These are phyloP conservation scores for Uromys caudimaculatus DNA, from an alignment of 2,797 vertebrate genomes.

Conservation along the genomic window DNA sequence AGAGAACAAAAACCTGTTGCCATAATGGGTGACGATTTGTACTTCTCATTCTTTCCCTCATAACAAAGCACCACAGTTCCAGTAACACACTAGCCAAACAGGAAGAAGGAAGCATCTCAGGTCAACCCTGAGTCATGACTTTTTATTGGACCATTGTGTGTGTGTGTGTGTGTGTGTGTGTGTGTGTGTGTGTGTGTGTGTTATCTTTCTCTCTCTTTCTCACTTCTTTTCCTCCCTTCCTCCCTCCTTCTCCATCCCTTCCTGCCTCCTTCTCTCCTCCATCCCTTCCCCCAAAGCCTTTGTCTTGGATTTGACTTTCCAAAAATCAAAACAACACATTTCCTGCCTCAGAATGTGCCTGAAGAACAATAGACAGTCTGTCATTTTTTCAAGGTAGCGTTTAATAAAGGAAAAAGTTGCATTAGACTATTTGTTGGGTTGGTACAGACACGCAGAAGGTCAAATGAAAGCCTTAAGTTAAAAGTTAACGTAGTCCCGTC, in stretches of 20 bases:
- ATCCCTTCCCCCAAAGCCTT: constrained; percentile 63
- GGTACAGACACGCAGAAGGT: not conserved
- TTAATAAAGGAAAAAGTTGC: constrained; percentile 65
- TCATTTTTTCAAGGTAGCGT: constrained; percentile 74
- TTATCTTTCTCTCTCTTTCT: not conserved
- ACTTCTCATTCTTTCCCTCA: constrained; percentile 51
- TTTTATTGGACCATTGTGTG: constrained; percentile 44
- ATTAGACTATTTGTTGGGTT: not conserved
- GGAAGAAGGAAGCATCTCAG: constrained; percentile 66
- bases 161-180: not conserved
- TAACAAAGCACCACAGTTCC: constrained; percentile 48
- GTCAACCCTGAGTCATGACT: constrained; percentile 33
- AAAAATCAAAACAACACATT: constrained; percentile 73
- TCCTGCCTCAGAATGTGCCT: constrained; percentile 67
- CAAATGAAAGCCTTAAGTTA: not conserved
- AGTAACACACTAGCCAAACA: constrained; percentile 66
- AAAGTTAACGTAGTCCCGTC: constrained; percentile 10
- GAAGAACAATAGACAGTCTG: constrained; percentile 66
- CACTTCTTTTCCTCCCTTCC: not conserved
- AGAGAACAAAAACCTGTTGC: not conserved
- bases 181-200: not conserved
- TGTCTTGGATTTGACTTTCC: constrained; percentile 65
- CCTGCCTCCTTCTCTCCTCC: not conserved
- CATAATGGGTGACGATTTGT: not conserved
- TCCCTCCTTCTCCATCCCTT: not conserved